Percentiles rank a stretch among this genome's conserved stretches.
Evolutionary conservation across 2,797 vertebrate genomes (phyloP).

Genomic region (Peromyscus attwateri): DNA sequence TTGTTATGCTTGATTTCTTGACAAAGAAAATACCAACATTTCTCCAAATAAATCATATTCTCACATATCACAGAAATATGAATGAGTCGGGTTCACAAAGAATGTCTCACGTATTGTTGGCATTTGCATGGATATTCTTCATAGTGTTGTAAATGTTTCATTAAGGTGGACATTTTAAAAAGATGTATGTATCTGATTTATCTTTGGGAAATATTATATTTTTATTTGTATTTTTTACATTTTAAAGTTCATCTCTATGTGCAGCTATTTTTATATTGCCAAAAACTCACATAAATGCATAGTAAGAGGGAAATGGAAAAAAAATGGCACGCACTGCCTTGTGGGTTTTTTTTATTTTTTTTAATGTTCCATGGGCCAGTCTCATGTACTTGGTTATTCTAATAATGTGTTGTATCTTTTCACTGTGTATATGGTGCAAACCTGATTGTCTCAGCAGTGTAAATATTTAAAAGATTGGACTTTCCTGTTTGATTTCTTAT

Average conservation of each 20-base stretch:
- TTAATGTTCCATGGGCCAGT: slow-evolving; percentile 74
- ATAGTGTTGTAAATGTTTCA: slow-evolving; percentile 90
- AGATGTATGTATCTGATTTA: slow-evolving; percentile 91
- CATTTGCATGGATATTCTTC: slow-evolving; percentile 88
- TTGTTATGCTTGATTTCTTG: slow-evolving; percentile 82
- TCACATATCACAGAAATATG: slow-evolving; percentile 84
- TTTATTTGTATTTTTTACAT: slow-evolving; percentile 91
- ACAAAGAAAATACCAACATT: slow-evolving; percentile 79
- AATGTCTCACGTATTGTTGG: slow-evolving; percentile 87
- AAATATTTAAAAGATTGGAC: slow-evolving; percentile 85
- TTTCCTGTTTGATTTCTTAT: slow-evolving; percentile 82
- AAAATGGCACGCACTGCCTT: slow-evolving; percentile 81
- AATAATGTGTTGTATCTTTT: slow-evolving; percentile 84
- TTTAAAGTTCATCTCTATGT: slow-evolving; percentile 88
- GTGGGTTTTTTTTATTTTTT: slow-evolving; percentile 68
- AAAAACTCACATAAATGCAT: slow-evolving; percentile 81
- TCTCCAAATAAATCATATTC: slow-evolving; percentile 85
- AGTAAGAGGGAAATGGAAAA: slow-evolving; percentile 83
- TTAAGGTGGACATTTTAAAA: slow-evolving; percentile 86
- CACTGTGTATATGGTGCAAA: slow-evolving; percentile 85
- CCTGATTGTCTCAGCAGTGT: slow-evolving; percentile 79
- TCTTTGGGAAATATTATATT: slow-evolving; percentile 91
- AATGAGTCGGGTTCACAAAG: slow-evolving; percentile 82
- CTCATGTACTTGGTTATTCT: slow-evolving; percentile 76
- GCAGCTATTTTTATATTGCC: slow-evolving; percentile 89